Percentiles rank a stretch among this genome's conserved stretches.
phyloP scores from a whole-genome alignment of 2,797 vertebrate genomes.

The Acipenser oxyrinchus region DNA sequence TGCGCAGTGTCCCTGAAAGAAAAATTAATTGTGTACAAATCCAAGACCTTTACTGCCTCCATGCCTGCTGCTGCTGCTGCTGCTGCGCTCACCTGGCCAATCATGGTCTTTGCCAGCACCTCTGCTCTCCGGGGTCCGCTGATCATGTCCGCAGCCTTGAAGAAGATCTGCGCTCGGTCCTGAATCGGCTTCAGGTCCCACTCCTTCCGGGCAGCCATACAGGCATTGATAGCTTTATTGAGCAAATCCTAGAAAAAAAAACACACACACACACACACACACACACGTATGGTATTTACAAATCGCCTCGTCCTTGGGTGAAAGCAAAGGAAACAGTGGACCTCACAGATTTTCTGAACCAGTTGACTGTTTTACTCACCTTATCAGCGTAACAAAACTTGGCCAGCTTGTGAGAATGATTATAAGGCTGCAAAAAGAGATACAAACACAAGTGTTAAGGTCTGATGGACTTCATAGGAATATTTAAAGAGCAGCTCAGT shows the following conservation, averaged over 20 bases:
- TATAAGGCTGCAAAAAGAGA: constrained; percentile 69
- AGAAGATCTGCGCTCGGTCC: constrained; percentile 81
- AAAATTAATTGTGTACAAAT: too few relatives aligned
- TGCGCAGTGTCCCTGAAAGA: too few relatives aligned
- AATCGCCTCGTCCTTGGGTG: not conserved
- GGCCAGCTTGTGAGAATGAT: constrained; percentile 81
- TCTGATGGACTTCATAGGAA: too few relatives aligned
- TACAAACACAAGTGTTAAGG: not conserved
- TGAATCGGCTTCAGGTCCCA: constrained; percentile 84
- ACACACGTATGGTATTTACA: not conserved
- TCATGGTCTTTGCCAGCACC: constrained; percentile 89
- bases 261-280: too few relatives aligned
- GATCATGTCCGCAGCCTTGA: constrained; percentile 81
- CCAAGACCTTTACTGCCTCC: not conserved
- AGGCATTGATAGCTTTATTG: constrained; percentile 75
- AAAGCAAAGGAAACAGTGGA: too few relatives aligned
- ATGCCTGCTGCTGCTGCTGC: rapidly evolving
- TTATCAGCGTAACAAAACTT: constrained; percentile 92
- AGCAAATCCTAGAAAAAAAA: constrained; percentile 70
- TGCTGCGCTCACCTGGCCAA: constrained; percentile 72
- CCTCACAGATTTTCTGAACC: too few relatives aligned
- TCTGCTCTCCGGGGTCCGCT: constrained; percentile 75
- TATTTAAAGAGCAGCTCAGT: too few relatives aligned
- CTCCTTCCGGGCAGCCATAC: constrained; percentile 71
- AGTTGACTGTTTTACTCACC: constrained; percentile 50